Conservation (phyloP, 2,888 invertebrate genomes). For the Drosophila macrospina region DNA sequence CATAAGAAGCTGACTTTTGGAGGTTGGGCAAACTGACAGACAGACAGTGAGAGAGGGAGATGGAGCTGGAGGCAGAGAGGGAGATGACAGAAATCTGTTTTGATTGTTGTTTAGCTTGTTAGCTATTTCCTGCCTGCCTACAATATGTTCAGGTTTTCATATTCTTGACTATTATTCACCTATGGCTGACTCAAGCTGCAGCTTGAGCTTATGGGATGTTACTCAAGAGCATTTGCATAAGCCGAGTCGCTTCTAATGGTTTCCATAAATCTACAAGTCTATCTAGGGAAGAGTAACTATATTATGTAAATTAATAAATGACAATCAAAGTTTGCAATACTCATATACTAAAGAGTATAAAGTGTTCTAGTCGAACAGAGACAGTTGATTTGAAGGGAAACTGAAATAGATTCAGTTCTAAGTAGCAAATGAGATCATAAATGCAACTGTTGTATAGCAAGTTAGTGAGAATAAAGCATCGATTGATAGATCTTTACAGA, state of each 20-base stretch:
- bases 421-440: too few relatives aligned
- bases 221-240: constrained; percentile 6
- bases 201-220: constrained; percentile 5
- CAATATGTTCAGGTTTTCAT: constrained; percentile 25
- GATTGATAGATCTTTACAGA: too few relatives aligned
- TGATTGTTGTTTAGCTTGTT: constrained; percentile 65
- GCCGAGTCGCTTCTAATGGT: background rate
- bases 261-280: too few relatives aligned
- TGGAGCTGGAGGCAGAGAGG: constrained; percentile 4
- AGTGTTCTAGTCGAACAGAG: too few relatives aligned
- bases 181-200: constrained; percentile 3
- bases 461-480: too few relatives aligned
- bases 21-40: constrained; percentile 53
- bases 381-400: too few relatives aligned
- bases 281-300: background rate
- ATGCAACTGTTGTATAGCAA: too few relatives aligned
- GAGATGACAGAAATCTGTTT: constrained; percentile 38
- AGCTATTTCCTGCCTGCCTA: constrained; percentile 69
- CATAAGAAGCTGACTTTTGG: constrained; percentile 29
- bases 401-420: too few relatives aligned
- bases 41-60: background rate
- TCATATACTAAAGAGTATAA: too few relatives aligned
- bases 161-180: constrained; percentile 17
- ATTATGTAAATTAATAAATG: too few relatives aligned
- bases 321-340: too few relatives aligned